Conservation (phyloP, 2,888 invertebrate species). For the Drosophila rubida region DNA sequence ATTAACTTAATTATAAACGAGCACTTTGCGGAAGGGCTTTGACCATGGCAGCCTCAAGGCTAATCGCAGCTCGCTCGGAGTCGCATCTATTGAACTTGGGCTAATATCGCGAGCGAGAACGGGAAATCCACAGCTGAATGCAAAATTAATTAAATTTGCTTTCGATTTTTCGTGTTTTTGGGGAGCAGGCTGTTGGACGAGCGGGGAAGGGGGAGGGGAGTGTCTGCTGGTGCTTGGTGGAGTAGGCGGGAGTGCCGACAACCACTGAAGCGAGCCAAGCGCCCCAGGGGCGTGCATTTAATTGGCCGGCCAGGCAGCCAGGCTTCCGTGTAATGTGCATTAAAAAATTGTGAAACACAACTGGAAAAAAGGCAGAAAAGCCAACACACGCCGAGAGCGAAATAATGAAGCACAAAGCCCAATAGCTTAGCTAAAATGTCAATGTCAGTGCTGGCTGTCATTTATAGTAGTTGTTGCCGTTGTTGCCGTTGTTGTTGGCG, state of each 20-base stretch:
- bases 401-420: constrained; percentile 34
- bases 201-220: not conserved
- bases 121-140: constrained; percentile 21
- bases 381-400: not conserved
- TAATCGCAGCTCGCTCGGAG: constrained; percentile 28
- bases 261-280: constrained; percentile 42
- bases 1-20: constrained; percentile 66
- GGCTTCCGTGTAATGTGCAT: constrained; percentile 62
- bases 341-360: constrained; percentile 40
- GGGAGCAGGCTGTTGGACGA: constrained; percentile 8
- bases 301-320: constrained; percentile 43
- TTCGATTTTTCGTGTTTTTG: not conserved
- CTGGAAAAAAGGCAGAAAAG: constrained; percentile 23
- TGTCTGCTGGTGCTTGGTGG: not conserved
- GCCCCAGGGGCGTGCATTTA: constrained; percentile 55
- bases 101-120: not conserved
- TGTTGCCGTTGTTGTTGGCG: constrained; percentile 49
- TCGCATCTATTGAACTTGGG: constrained; percentile 45
- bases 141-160: constrained; percentile 55
- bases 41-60: constrained; percentile 22
- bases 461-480: constrained; percentile 28
- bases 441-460: constrained; percentile 61
- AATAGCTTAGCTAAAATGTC: constrained; percentile 70
- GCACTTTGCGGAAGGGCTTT: constrained; percentile 1
- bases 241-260: constrained; percentile 1